Conservation (phyloP, 2,888 invertebrate species). For the Zygaena filipendulae region DNA sequence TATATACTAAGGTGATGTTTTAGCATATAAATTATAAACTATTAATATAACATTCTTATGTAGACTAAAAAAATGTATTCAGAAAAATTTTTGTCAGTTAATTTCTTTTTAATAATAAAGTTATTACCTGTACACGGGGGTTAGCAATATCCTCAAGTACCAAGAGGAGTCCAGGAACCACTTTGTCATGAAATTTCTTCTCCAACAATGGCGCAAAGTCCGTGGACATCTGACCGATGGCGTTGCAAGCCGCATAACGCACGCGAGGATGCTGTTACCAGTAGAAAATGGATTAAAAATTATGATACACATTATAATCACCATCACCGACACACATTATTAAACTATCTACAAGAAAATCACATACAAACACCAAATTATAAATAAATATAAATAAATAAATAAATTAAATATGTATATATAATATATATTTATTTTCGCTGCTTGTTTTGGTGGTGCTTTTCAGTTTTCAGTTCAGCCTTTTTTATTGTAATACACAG, state of each 20-base stretch:
- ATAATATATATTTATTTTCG: too few relatives aligned
- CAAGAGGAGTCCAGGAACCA: constrained; percentile 90
- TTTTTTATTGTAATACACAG: too few relatives aligned
- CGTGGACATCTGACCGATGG: constrained; percentile 98
- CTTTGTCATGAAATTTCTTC: constrained; percentile 96
- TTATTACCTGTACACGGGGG: constrained; percentile 87
- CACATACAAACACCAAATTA: background rate
- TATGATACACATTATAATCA: background rate
- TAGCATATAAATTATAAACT: too few relatives aligned
- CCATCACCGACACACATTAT: too few relatives aligned
- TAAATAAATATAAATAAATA: constrained; percentile 1
- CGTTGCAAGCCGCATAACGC: constrained; percentile 97
- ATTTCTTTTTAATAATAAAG: too few relatives aligned
- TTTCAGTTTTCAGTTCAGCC: too few relatives aligned
- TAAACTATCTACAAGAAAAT: constrained; percentile 3
- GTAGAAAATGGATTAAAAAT: constrained; percentile 17
- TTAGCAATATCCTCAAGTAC: constrained; percentile 91
- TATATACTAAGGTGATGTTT: too few relatives aligned
- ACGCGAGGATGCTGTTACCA: constrained; percentile 91
- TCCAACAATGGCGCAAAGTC: constrained; percentile 98
- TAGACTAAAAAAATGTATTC: too few relatives aligned
- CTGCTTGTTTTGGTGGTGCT: too few relatives aligned
- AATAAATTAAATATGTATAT: constrained; percentile 1
- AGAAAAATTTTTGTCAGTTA: too few relatives aligned
- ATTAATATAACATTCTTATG: too few relatives aligned